Percentiles rank a stretch among this genome's conserved stretches.
phyloP scores from a whole-genome alignment of 1,140 invertebrate genomes.

The Macrosteles quadrilineatus region DNA sequence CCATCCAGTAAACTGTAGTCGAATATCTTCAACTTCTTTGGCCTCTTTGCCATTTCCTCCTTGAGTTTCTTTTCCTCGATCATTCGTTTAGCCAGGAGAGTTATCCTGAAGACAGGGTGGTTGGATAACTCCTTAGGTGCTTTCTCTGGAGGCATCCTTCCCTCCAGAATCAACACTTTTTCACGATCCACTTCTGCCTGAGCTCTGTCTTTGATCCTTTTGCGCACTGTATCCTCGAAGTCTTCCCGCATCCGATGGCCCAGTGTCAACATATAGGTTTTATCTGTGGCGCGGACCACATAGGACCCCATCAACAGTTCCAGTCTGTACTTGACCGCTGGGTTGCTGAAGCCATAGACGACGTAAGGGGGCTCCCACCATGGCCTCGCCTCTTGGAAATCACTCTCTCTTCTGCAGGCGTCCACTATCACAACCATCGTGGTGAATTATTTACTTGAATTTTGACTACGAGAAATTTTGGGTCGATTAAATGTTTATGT shows the following conservation, averaged over 20 bases:
- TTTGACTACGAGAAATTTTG: neutral
- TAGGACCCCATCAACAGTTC: conserved; percentile 67
- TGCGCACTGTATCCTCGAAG: conserved; percentile 60
- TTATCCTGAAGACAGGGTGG: conserved; percentile 67
- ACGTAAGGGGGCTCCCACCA: conserved; percentile 8
- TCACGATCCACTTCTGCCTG: conserved; percentile 61
- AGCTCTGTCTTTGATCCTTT: conserved; percentile 62
- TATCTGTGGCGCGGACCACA: conserved; percentile 63
- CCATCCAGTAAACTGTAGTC: conserved; percentile 6
- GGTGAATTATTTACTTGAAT: neutral
- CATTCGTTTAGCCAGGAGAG: conserved; percentile 60
- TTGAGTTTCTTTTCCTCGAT: conserved; percentile 56
- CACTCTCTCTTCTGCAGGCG: no score
- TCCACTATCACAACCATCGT: no score
- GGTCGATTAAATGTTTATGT: neutral
- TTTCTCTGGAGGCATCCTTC: conserved; percentile 61
- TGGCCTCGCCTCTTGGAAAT: neutral
- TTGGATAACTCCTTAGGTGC: conserved; percentile 62
- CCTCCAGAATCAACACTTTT: conserved; percentile 64
- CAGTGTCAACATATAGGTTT: conserved; percentile 64
- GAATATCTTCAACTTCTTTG: conserved; percentile 1
- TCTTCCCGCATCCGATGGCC: conserved; percentile 60
- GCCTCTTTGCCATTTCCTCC: conserved; percentile 46
- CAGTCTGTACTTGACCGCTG: conserved; percentile 57
- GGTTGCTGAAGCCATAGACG: conserved; percentile 56